Percentiles rank a stretch among this genome's conserved stretches.
phyloP scores from a whole-genome alignment of 2,113 vertebrate genomes.

The Eleginops maclovinus region DNA sequence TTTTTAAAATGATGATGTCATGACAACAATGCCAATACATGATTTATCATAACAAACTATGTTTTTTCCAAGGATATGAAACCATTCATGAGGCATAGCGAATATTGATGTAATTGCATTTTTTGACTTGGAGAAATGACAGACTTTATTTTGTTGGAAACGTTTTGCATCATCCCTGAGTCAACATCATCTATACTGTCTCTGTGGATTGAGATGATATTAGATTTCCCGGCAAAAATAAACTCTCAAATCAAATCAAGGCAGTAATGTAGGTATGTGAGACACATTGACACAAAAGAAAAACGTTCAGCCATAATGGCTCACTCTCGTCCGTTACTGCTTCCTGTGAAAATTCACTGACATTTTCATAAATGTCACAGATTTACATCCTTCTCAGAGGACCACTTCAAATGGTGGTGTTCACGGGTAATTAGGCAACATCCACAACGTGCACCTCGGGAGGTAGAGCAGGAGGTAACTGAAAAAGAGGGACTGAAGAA shows the following conservation, averaged over 20 bases:
- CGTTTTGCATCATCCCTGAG: slow-evolving; percentile 44
- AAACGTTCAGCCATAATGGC: slow-evolving; percentile 44
- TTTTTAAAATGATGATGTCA: not conserved
- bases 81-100: not conserved
- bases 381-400: slow-evolving; percentile 69
- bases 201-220: slow-evolving; percentile 41
- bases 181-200: slow-evolving; percentile 39
- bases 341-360: slow-evolving; percentile 72
- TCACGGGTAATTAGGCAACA: slow-evolving; percentile 61
- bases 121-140: slow-evolving; percentile 20
- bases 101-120: slow-evolving; percentile 16
- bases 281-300: slow-evolving; percentile 53
- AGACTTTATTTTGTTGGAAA: slow-evolving; percentile 18
- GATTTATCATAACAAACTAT: not conserved
- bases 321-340: slow-evolving; percentile 50
- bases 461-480: slow-evolving; percentile 11
- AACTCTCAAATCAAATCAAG: slow-evolving; percentile 59
- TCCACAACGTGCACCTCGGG: slow-evolving; percentile 27
- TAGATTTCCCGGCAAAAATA: slow-evolving; percentile 39
- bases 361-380: slow-evolving; percentile 78
- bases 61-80: not conserved
- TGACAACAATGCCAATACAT: not conserved
- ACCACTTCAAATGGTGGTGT: slow-evolving; percentile 57
- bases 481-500: slow-evolving; percentile 16
- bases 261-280: not conserved